phyloP scores from a whole-genome alignment of 30 jellyfish, hydroid and myxozoan species.

The Hydra vulgaris region DNA sequence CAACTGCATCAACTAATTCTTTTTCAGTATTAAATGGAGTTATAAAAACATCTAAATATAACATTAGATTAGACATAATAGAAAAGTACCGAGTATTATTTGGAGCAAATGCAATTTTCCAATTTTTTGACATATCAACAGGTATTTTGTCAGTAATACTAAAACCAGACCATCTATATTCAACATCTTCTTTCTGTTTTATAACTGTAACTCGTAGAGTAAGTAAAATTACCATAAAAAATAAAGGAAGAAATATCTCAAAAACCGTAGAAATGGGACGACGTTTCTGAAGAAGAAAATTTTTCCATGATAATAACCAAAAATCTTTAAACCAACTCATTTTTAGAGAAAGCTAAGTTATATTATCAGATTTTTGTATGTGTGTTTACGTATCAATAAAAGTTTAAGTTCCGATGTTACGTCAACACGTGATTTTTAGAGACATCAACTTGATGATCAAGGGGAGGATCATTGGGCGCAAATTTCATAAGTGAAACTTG shows the following conservation, averaged over 20 bases:
- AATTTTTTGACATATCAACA: constrained; percentile 10
- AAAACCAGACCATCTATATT: constrained; percentile 44
- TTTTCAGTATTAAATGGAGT: constrained; percentile 29
- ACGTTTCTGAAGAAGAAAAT: constrained; percentile 41
- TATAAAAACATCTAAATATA: constrained; percentile 2
- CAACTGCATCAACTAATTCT: constrained; percentile 32
- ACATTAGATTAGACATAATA: constrained; percentile 36
- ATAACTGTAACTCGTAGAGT: constrained; percentile 42
- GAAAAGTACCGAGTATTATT: constrained; percentile 2
- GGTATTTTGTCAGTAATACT: constrained; percentile 22
- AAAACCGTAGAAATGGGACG: constrained; percentile 49
- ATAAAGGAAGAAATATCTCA: constrained; percentile 54
- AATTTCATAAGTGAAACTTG: too few species aligned
- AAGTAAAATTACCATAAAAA: constrained; percentile 39
- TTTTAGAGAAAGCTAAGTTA: too few species aligned
- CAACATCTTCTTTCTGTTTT: constrained; percentile 26
- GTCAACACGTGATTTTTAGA: too few species aligned
- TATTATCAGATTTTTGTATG: too few species aligned
- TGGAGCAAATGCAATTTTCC: constrained; percentile 77
- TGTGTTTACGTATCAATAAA: too few species aligned
- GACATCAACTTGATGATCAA: too few species aligned
- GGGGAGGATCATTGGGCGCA: too few species aligned
- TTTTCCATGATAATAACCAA: constrained; percentile 61
- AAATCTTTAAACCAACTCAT: constrained; percentile 39
- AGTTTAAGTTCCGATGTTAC: too few species aligned